Base-by-base conservation (phyloP, 2,113 vertebrate species). In the Proteles cristata region DNA sequence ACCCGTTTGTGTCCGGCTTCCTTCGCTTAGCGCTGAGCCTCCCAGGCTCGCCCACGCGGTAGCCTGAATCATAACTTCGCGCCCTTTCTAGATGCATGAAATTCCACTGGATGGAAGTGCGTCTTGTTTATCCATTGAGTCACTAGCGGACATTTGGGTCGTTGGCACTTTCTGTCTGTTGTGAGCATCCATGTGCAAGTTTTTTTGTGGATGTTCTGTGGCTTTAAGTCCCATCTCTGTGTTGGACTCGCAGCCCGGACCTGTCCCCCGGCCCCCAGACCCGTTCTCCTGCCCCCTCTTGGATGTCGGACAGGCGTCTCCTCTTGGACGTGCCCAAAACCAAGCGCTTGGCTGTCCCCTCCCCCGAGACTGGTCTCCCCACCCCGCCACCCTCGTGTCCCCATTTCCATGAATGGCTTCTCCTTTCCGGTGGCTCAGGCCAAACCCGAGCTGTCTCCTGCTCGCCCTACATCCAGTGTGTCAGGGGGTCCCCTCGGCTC, bases 101-200 rank as follows among this genome's bases (percentile, higher is more conserved):
- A 10, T 15, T 87, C 58, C 35, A 0, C 7, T 11, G n/a, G 33
- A 28, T 9, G 53, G 45, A 8, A 12, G 28, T 17, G 1, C 0
- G 0, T 69, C 74, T 58, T 82, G 48, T 63, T 68, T 77, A 11
- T 31, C 35, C 2, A 0, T 9, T 55, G n/a, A 15, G n/a, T 63
- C 0, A 19, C 4, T 5, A n/a, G 21, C 2, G 90, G 63, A 7
- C 7, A 2, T 79, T 31, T 43, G 71, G 84, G 31, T 28, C 15
- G 15, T n/a, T 39, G 33, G 26, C 10, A 39, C 39, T 71, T 76
- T 45, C 25, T 33, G 85, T 81, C 31, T 4, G 0, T 48, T 3
- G 1, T 0, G 58, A 26, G 25, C 68, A 63, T 6, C 23, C 6
- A 0, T 2, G 31, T 0, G 2, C 1, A 15, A 0, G 16, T 4